Evolutionary conservation across 2,888 invertebrate genomes (phyloP), one percentile per base, ranked within the genome.

Genomic region (Cheilosia vulpina): DNA sequence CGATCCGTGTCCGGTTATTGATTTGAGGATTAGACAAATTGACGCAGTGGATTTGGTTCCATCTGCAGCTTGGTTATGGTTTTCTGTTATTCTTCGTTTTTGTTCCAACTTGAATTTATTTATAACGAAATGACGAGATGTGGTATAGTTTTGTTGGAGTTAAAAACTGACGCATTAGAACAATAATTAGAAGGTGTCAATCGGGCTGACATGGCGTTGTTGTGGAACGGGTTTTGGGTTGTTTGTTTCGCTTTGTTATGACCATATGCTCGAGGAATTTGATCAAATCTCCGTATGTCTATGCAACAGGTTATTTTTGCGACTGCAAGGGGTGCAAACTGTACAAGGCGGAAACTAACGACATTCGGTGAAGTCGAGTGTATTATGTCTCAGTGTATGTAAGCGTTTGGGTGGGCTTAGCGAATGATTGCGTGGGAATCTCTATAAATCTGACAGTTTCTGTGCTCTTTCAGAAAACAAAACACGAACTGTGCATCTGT

Each of bases 1-100:
- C 68, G 41, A 69, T 50, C 55, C 50, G 80, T 47, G 68, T 81
- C 63, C 81, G 75, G 75, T 81, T 78, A 63, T 72, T 78, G 83
- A 83, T 77, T 78, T 68, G 58, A 38, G 68, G 65, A 82, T 83
- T 73, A 78, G 17, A 53, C 41, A 31, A 13, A 19, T 31, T 9
- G 24, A 19, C 31, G 31, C 11, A 34, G 50, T 7, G 50, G 21
- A 55, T 5, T 52, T 66, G 24, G 52, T 38, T 17, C n/a, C 17
- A 19, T 19, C 15, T 65, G 7, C 11, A 62, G 5, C 31, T 47
- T 47, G 17, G 47, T 19, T 7, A 47, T 47, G n/a, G 47, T 7
- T 19, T 17, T 47, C 47, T 13, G 11, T 38, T 13, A 38, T 38
- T 17, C 19, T 45, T 4, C 17, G n/a, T n/a, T 19, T 47, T 19